Evolutionary conservation across 2,113 vertebrate genomes (phyloP).

Genomic region (Ptychochromis oligacanthus): DNA sequence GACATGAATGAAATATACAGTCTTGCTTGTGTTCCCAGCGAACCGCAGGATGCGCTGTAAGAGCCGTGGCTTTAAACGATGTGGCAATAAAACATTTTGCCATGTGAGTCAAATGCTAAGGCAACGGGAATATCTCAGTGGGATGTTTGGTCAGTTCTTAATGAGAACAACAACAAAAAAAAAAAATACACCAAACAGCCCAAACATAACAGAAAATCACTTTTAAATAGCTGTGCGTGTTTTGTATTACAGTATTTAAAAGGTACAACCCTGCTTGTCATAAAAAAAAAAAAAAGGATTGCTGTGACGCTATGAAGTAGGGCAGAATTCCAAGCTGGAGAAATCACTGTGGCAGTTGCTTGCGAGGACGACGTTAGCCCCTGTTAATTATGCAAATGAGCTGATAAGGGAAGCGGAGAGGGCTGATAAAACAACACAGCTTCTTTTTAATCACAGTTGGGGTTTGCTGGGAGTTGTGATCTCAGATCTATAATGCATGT

Average conservation of each 20-base stretch:
- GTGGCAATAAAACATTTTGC: not conserved
- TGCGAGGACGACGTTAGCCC: constrained; percentile 51
- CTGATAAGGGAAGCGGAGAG: constrained; percentile 69
- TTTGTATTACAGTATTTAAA: not conserved
- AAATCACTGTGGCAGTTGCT: constrained; percentile 42
- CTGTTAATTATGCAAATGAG: constrained; percentile 76
- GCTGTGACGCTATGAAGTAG: constrained; percentile 24
- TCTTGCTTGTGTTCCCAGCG: not conserved
- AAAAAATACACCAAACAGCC: not conserved
- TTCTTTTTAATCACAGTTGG: constrained; percentile 60
- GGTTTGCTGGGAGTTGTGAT: constrained; percentile 60
- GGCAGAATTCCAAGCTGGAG: constrained; percentile 47
- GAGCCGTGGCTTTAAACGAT: not conserved
- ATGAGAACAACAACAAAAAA: not conserved
- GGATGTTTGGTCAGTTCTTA: too few species aligned
- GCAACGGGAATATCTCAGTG: too few species aligned
- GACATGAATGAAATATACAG: too few species aligned
- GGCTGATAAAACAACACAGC: constrained; percentile 71
- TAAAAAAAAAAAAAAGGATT: not conserved
- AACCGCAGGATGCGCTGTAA: not conserved
- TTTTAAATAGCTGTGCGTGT: not conserved
- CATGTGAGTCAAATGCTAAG: not conserved
- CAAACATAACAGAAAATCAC: not conserved
- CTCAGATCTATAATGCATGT: constrained; percentile 70
- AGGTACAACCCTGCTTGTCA: not conserved